phyloP scores from a whole-genome alignment of 2,888 invertebrate genomes.

The Lottia gigantea region DNA sequence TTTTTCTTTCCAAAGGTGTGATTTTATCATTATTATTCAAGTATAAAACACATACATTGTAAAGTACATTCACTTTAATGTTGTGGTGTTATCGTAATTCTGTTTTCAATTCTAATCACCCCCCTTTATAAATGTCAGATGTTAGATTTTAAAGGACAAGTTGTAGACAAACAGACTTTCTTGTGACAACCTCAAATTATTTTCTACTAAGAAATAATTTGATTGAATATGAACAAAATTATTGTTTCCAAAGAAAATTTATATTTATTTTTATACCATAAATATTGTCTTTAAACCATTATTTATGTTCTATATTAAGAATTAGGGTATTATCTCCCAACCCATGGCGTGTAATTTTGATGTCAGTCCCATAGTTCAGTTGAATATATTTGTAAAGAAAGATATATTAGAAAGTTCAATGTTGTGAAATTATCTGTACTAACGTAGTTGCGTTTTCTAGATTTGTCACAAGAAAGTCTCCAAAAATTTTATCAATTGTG shows the following conservation, averaged over 20 bases:
- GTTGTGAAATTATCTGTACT: conserved; percentile 7
- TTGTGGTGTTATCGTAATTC: conserved; percentile 2
- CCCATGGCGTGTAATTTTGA: no score
- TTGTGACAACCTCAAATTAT: no score
- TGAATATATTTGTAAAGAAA: no score
- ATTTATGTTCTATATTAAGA: neutral
- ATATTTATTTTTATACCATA: conserved; percentile 11
- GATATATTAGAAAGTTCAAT: neutral
- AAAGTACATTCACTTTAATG: conserved; percentile 5
- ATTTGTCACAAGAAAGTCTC: conserved; percentile 6
- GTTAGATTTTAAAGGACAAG: no score
- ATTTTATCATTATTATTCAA: conserved; percentile 4
- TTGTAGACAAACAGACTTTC: no score
- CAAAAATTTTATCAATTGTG: neutral
- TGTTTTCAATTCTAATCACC: conserved; percentile 2
- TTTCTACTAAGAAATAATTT: no score
- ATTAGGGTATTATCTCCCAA: no score
- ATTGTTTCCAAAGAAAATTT: neutral
- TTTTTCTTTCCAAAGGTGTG: conserved; percentile 4
- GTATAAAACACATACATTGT: conserved; percentile 3
- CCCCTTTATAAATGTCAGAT: neutral
- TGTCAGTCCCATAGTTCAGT: no score
- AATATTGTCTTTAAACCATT: conserved; percentile 2
- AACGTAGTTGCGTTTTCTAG: neutral
- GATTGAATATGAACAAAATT: no score